Conservation (phyloP, 2,888 invertebrate species). For the Crossocerus cetratus region DNA sequence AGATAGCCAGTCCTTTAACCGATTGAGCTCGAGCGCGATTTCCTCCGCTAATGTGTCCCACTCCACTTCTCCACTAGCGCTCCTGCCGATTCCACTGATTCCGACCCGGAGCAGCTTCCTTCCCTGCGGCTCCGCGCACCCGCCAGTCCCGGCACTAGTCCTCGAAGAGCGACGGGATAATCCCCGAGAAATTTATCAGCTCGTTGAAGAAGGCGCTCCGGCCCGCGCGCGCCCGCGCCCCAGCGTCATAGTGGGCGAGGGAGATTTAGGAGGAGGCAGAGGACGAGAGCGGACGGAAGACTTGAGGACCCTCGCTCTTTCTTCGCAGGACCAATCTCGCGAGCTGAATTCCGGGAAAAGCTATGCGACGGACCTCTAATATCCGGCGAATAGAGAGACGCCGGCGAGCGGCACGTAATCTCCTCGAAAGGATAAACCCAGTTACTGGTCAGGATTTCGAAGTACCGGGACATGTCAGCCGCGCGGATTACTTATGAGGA, state of each 20-base stretch:
- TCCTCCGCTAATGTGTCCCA: background rate
- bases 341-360: constrained; percentile 46
- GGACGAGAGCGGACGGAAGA: no score
- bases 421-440: constrained; percentile 51
- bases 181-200: constrained; percentile 64
- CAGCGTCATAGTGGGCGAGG: no score
- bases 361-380: constrained; percentile 50
- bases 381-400: constrained; percentile 56
- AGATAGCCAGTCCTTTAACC: no score
- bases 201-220: constrained; percentile 21
- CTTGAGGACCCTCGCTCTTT: background rate
- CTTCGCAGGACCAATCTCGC: constrained; percentile 51
- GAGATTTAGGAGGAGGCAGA: no score
- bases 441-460: constrained; percentile 54
- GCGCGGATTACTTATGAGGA: constrained; percentile 36
- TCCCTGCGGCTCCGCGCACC: background rate
- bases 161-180: constrained; percentile 56
- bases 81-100: background rate
- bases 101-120: background rate
- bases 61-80: background rate
- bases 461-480: constrained; percentile 43
- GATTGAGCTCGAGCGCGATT: background rate
- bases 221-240: constrained; percentile 4
- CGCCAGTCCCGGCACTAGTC: constrained; percentile 43
- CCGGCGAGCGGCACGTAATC: constrained; percentile 48